Evolutionary conservation across 2,888 invertebrate genomes (phyloP), one percentile per base, ranked within the genome.

Genomic region (Branchinecta sandiegonensis): DNA sequence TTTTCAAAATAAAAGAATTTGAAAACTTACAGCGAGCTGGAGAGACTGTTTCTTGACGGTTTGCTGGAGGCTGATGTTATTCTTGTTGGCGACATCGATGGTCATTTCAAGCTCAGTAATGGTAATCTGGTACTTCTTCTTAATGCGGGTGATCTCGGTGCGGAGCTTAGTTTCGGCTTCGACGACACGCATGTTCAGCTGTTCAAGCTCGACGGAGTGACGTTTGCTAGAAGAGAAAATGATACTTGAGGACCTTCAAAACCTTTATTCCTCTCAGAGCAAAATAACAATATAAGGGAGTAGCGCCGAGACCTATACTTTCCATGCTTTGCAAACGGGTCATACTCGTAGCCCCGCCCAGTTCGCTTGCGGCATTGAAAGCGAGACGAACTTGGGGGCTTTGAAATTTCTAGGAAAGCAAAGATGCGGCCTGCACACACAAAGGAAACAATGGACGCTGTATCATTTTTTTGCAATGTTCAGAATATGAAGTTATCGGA

Each of bases 51-150:
- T 94, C 87, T 96, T 96, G 84, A 94, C 89, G 77, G 92, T 90
- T 85, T 94, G 94, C 82, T 95, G 94, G 78, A 95, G 84, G 78
- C 94, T 93, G 77, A 95, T 88, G 84, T 95, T 95, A 82, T 89
- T 93, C 84, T 96, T 94, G 85, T 97, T 96, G 82, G 94, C 91
- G 75, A 94, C 91, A 81, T 96, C 96, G 80, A 99, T 85, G 69
- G 93, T 90, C 83, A 95, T 86, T 80, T 95, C 95, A 77, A 96
- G 83, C 80, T 96, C 95, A 75, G 94, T 94, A 81, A 96, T 95
- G 77, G 93, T 93, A 78, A 94, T 90, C 82, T 94, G 94, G 79
- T 94, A 83, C 89, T 96, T 96, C 93, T 96, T 96, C 89, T 95
- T 95, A 83, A 96, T 90, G 81, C 95, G 91, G 73, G 86, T 85